Percentiles rank a stretch among this genome's conserved stretches.
Conservation (phyloP, 35 echinoderm and acorn worm genomes). For the Heliocidaris erythrogramma region DNA sequence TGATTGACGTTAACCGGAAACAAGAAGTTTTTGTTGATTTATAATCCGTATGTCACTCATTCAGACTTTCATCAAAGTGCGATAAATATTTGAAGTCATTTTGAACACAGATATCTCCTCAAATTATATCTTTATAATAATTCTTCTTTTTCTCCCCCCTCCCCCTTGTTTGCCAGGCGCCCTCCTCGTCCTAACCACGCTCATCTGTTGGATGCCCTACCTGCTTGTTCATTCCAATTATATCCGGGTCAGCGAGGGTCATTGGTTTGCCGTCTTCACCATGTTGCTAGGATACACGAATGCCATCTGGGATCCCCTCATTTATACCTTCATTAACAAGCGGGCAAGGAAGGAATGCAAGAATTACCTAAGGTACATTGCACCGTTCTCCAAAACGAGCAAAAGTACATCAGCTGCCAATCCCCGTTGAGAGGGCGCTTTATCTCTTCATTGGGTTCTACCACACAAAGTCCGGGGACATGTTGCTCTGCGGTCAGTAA, state of each 20-base stretch:
- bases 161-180: neutral
- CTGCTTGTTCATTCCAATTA: constrained; percentile 39
- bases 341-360: constrained; percentile 13
- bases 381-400: neutral
- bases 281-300: constrained; percentile 41
- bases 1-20: no score
- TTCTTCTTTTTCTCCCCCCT: neutral
- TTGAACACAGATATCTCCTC: no score
- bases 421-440: neutral
- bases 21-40: no score
- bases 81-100: no score
- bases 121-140: no score
- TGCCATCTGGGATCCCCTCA: constrained; percentile 21
- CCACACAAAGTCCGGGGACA: no score
- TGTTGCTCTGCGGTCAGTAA: no score
- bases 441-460: neutral
- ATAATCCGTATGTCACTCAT: no score
- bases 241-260: constrained; percentile 41
- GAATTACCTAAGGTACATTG: neutral
- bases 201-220: constrained; percentile 36
- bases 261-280: constrained; percentile 35
- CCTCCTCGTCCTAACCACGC: constrained; percentile 25
- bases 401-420: neutral
- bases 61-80: no score
- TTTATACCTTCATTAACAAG: constrained; percentile 37